These are phyloP conservation scores for Cyrtodaria siliqua DNA, from an alignment of 2,888 invertebrate species.

Conservation along the genomic window DNA sequence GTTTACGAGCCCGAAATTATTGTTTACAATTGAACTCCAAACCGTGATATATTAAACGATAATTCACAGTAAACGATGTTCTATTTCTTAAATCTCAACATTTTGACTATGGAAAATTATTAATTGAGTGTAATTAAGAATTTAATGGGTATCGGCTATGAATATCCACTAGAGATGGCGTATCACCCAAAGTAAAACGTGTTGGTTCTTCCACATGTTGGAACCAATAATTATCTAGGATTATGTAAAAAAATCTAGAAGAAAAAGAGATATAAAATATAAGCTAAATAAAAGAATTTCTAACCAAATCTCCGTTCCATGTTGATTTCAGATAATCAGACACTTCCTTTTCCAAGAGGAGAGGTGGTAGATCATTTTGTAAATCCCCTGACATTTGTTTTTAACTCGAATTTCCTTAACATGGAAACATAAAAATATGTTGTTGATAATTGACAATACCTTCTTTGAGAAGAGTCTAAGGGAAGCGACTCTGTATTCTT, in stretches of 20 bases:
- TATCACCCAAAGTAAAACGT: too few species aligned
- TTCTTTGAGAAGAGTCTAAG: slow-evolving; percentile 18
- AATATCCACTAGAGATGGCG: too few species aligned
- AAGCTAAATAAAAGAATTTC: not conserved
- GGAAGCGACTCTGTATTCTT: not conserved
- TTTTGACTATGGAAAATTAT: too few species aligned
- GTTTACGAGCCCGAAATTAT: too few species aligned
- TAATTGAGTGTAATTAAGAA: too few species aligned
- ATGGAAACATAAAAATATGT: not conserved
- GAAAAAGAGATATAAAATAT: not conserved
- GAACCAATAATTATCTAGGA: too few species aligned
- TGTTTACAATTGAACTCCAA: too few species aligned
- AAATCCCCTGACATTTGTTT: slow-evolving; percentile 32
- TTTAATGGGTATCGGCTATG: too few species aligned
- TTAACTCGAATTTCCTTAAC: not conserved
- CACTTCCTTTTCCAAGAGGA: slow-evolving; percentile 61
- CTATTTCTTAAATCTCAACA: too few species aligned
- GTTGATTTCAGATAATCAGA: slow-evolving; percentile 41
- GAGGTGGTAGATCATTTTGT: slow-evolving; percentile 32
- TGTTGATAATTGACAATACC: not conserved
- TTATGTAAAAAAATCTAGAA: not conserved
- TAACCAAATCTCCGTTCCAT: slow-evolving; percentile 60
- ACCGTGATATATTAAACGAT: too few species aligned
- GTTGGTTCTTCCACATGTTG: too few species aligned
- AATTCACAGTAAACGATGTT: too few species aligned